Base-by-base conservation (phyloP, 1,140 invertebrate species). In the Neotoxoptera formosana region DNA sequence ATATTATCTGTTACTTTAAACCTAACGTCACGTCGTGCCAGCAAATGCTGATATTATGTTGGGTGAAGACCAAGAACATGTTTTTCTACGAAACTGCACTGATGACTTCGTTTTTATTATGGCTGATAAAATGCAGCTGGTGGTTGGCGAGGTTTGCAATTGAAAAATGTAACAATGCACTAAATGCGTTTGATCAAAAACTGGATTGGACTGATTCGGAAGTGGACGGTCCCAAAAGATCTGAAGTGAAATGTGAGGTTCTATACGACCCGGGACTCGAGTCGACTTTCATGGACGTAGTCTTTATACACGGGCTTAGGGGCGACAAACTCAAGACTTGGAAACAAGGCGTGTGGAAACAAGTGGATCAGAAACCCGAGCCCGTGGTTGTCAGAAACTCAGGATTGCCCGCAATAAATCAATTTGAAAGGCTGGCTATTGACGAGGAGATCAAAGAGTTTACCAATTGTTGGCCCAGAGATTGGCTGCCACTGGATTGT, bases 401-500 rank as follows among this genome's bases (percentile, higher is more conserved):
- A 0, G 56, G 76, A 21, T 25, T 23, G 30, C 23, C 90, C 0
- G 36, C 23, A 1, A n/a, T 17, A 94, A 45, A 94, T 91, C 14
- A 90, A 94, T 56, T 87, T 94, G 93, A 94, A 93, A 88, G 94
- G 51, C 48, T 53, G 48, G 56, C 34, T 7, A 87, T 60, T 20
- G 41, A n/a, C 21, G 25, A 76, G 9, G 23, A 81, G 41, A 36
- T 89, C n/a, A 48, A 56, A n/a, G 91, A 91, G 17, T 95, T 96
- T 94, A 97, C 97, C 3, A 60, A 95, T 17, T 97, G 97, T 94
- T 97, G 97, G 97, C 97, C 97, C 0, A 95, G 95, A 41, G 97
- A 97, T 94, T 97, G 97, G 97, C 94, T 97, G 25, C 96, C 96
- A 0, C 94, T 96, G 48, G 97, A 97, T 94, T 97, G 96, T 95